Percentiles rank a stretch among this genome's conserved stretches.
phyloP scores from a whole-genome alignment of 2,797 vertebrate species.

The Betta splendens region DNA sequence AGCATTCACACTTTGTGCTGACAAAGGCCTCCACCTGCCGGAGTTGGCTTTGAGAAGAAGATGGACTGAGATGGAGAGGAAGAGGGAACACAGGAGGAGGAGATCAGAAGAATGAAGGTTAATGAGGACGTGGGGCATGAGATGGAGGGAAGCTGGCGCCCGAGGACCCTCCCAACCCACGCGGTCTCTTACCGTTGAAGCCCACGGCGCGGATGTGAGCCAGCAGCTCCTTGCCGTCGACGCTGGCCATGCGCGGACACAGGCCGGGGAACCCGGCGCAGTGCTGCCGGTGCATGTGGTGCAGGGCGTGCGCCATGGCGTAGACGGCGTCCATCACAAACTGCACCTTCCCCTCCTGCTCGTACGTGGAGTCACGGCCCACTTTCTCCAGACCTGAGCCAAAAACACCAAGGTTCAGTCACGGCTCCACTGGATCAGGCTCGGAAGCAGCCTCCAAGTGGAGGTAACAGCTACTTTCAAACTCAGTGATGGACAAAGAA shows the following conservation, averaged over 20 bases:
- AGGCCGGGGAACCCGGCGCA: conserved; percentile 90
- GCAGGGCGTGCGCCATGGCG: conserved; percentile 93
- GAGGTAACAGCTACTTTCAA: too few species aligned
- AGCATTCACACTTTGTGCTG: conserved; percentile 42
- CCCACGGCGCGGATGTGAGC: conserved; percentile 88
- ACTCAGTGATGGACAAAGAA: too few species aligned
- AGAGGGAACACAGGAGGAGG: background rate
- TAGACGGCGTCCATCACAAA: conserved; percentile 97
- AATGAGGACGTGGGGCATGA: conserved; percentile 5
- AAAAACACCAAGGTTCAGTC: background rate
- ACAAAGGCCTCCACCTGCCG: conserved; percentile 8
- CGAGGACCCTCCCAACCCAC: background rate
- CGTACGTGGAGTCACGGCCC: conserved; percentile 91
- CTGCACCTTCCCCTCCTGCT: conserved; percentile 97
- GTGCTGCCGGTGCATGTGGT: conserved; percentile 92
- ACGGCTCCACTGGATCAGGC: too few species aligned
- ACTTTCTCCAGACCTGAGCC: conserved; percentile 94
- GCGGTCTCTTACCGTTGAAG: conserved; percentile 87
- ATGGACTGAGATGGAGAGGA: background rate
- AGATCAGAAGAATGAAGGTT: conserved; percentile 7
- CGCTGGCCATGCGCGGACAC: conserved; percentile 89
- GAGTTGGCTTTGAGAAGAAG: background rate
- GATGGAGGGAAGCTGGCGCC: background rate
- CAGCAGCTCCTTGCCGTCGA: conserved; percentile 94
- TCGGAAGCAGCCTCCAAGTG: too few species aligned